phyloP scores from a whole-genome alignment of 2,113 vertebrate species.

The Neolamprologus caudopunctatus region DNA sequence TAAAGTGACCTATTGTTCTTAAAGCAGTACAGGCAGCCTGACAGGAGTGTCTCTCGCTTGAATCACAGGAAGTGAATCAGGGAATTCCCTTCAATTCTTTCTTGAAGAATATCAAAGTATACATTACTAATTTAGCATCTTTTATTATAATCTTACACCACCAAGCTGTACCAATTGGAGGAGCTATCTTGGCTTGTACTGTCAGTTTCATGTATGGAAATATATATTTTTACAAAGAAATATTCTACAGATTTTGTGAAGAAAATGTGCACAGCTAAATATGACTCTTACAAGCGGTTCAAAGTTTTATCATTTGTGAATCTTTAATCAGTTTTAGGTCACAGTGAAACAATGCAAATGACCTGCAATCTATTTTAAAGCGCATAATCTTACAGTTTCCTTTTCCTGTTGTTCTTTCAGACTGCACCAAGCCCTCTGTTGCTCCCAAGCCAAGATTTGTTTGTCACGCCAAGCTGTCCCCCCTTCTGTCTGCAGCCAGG shows the following conservation, averaged over 20 bases:
- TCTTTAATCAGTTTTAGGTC: constrained; percentile 18
- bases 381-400: constrained; percentile 64
- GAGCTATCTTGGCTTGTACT: not conserved
- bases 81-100: constrained; percentile 55
- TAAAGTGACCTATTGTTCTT: not conserved
- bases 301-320: not conserved
- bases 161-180: not conserved
- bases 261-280: not conserved
- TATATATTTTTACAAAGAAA: not conserved
- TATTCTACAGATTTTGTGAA: not conserved
- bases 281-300: not conserved
- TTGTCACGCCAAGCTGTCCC: constrained; percentile 67
- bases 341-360: constrained; percentile 42
- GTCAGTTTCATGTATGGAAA: not conserved
- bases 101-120: constrained; percentile 5
- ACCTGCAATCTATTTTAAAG: constrained; percentile 63
- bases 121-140: not conserved
- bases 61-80: constrained; percentile 67
- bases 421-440: constrained; percentile 81
- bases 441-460: constrained; percentile 83
- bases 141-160: not conserved
- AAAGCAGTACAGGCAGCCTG: not conserved
- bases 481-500: constrained; percentile 71
- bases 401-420: constrained; percentile 74
- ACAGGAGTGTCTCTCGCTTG: constrained; percentile 40